Percentiles rank a stretch among this genome's conserved stretches.
phyloP scores from a whole-genome alignment of 2,113 vertebrate species.

The Cercocebus atys region DNA sequence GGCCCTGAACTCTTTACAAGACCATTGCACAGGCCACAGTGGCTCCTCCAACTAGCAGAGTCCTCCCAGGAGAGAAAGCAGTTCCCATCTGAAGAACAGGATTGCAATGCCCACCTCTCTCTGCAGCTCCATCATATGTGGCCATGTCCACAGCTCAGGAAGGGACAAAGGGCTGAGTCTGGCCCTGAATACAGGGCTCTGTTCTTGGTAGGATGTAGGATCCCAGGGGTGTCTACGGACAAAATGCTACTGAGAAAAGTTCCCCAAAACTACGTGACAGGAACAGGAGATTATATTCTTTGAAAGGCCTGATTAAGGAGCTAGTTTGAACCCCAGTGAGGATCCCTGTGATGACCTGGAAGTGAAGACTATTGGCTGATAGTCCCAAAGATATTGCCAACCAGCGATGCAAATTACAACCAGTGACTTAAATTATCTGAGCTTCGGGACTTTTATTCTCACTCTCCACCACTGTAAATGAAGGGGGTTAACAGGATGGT shows the following conservation, averaged over 20 bases:
- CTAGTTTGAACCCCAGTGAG: rapidly evolving
- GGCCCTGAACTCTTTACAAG: not conserved
- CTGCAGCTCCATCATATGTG: rapidly evolving
- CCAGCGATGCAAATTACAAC: not conserved
- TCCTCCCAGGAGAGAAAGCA: not conserved
- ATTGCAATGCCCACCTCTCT: not conserved
- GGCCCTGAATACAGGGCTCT: not conserved
- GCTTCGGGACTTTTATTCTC: not conserved
- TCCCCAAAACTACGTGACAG: not conserved
- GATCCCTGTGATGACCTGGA: not conserved
- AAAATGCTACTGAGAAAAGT: not conserved
- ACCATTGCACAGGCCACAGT: rapidly evolving
- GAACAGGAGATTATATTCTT: not conserved
- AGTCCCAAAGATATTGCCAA: not conserved
- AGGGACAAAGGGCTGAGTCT: not conserved
- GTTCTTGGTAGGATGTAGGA: not conserved
- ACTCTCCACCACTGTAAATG: not conserved
- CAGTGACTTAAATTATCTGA: not conserved
- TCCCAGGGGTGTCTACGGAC: not conserved
- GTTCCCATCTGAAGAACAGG: rapidly evolving
- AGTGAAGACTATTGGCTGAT: not conserved
- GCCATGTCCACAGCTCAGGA: rapidly evolving
- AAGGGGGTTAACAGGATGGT: not conserved
- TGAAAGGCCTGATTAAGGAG: not conserved
- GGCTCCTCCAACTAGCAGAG: no score